phyloP scores from a whole-genome alignment of 37 sponge, comb jelly and placozoan genomes.

The Diacarnus erythraeanus region DNA sequence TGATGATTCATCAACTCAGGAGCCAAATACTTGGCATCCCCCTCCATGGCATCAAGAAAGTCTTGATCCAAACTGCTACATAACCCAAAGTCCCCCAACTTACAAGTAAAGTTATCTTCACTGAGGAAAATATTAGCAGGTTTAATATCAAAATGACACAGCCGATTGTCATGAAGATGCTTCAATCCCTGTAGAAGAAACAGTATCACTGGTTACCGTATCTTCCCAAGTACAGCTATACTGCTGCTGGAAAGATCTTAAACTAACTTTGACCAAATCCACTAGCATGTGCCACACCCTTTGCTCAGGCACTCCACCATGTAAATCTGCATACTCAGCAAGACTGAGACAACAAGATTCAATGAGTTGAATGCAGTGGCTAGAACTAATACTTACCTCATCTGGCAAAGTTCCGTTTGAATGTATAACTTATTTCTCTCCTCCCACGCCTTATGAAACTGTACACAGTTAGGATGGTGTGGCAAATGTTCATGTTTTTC shows the following conservation, averaged over 20 bases:
- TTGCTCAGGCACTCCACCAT: slow-evolving; percentile 48
- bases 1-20: slow-evolving; percentile 76
- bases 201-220: too few species aligned
- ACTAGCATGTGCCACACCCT: slow-evolving; percentile 47
- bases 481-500: slow-evolving; percentile 84
- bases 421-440: slow-evolving; percentile 79
- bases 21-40: slow-evolving; percentile 88
- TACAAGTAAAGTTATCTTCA: slow-evolving; percentile 56
- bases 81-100: slow-evolving; percentile 89
- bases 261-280: slow-evolving; percentile 50
- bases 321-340: slow-evolving; percentile 66
- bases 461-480: slow-evolving; percentile 81
- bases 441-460: slow-evolving; percentile 88
- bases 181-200: slow-evolving; percentile 66
- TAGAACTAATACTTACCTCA: slow-evolving; percentile 66
- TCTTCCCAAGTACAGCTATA: too few species aligned
- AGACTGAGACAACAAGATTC: slow-evolving; percentile 33
- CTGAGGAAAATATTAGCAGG: slow-evolving; percentile 88
- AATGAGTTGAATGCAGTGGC: too few species aligned
- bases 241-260: too few species aligned
- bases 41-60: slow-evolving; percentile 60
- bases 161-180: slow-evolving; percentile 77
- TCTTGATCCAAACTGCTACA: slow-evolving; percentile 44
- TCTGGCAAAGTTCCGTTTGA: slow-evolving; percentile 88
- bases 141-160: slow-evolving; percentile 93